phyloP scores from a whole-genome alignment of 2,113 vertebrate genomes.

The Prinia subflava region DNA sequence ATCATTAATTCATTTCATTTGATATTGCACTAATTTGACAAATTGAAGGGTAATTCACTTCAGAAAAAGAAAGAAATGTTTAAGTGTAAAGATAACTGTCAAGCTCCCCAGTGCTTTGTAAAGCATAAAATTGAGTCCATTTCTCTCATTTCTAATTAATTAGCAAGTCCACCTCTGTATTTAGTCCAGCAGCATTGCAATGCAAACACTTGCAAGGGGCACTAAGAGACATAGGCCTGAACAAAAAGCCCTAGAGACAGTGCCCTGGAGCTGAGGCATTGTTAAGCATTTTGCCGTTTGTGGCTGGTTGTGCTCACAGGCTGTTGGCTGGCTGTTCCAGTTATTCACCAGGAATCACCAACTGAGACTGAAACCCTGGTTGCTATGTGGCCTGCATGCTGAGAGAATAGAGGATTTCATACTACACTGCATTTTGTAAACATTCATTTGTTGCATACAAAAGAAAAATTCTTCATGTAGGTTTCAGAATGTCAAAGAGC shows the following conservation, averaged over 20 bases:
- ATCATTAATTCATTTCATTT: background rate
- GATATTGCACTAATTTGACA: background rate
- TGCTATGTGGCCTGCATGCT: constrained; percentile 42
- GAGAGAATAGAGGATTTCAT: constrained; percentile 48
- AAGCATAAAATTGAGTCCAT: background rate
- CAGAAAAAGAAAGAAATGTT: background rate
- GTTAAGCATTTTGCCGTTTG: constrained; percentile 60
- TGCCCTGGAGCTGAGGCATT: background rate
- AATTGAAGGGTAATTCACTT: background rate
- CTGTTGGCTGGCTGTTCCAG: constrained; percentile 48
- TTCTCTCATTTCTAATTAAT: background rate
- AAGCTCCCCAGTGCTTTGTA: background rate
- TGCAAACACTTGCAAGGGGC: background rate
- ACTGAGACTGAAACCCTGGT: constrained; percentile 38
- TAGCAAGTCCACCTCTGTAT: background rate
- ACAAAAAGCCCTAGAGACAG: background rate
- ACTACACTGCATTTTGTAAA: constrained; percentile 51
- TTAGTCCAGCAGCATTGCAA: background rate
- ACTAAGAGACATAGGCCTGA: constrained; percentile 6
- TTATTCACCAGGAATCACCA: constrained; percentile 25
- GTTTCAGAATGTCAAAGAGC: constrained; percentile 31
- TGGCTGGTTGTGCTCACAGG: background rate
- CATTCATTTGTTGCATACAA: constrained; percentile 47
- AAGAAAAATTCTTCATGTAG: constrained; percentile 8
- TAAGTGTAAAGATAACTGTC: background rate